Evolutionary conservation across 1,140 invertebrate species (phyloP).

Genomic region (Drosophila kurseongensis): DNA sequence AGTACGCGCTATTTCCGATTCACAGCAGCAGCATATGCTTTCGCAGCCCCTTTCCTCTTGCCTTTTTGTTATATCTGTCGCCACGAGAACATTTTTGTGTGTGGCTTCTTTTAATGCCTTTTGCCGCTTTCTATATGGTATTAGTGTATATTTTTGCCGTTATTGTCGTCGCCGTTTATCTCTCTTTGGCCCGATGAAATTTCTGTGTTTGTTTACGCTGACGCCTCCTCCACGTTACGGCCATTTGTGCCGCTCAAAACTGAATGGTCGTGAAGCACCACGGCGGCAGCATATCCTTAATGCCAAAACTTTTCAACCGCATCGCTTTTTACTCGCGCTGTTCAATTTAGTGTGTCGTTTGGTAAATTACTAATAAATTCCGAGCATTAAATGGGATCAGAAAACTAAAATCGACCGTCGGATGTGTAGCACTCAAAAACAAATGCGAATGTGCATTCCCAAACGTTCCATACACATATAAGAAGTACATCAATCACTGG

Average conservation of each 20-base stretch:
- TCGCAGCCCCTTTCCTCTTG: slow-evolving; percentile 1
- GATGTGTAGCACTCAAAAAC: slow-evolving; percentile 36
- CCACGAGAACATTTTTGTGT: slow-evolving; percentile 42
- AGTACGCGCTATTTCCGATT: slow-evolving; percentile 53
- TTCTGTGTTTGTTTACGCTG: slow-evolving; percentile 50
- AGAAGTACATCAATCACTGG: slow-evolving; percentile 18
- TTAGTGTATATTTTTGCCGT: slow-evolving; percentile 14
- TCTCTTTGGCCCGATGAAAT: slow-evolving; percentile 26
- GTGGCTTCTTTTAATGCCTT: slow-evolving; percentile 59
- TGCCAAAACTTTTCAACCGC: slow-evolving; percentile 29
- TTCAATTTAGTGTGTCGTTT: slow-evolving; percentile 28
- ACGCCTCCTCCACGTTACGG: slow-evolving; percentile 39
- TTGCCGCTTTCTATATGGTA: slow-evolving; percentile 21
- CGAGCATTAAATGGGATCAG: slow-evolving; percentile 47
- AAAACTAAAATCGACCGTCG: slow-evolving; percentile 18
- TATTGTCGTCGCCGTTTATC: slow-evolving; percentile 28
- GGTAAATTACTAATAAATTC: slow-evolving; percentile 40
- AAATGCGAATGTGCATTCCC: slow-evolving; percentile 13
- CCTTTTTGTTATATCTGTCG: slow-evolving; percentile 42
- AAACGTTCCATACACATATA: slow-evolving; percentile 11
- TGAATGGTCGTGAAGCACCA: slow-evolving; percentile 16
- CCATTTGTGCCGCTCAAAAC: slow-evolving; percentile 27
- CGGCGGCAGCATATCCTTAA: slow-evolving; percentile 19
- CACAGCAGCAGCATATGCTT: slow-evolving; percentile 47
- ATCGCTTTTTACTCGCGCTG: slow-evolving; percentile 26